A percentile compares a stretch with the other conserved stretches of the same genome.
Conservation (phyloP, 2,888 invertebrate species). For the Pristionchus mayeri region DNA sequence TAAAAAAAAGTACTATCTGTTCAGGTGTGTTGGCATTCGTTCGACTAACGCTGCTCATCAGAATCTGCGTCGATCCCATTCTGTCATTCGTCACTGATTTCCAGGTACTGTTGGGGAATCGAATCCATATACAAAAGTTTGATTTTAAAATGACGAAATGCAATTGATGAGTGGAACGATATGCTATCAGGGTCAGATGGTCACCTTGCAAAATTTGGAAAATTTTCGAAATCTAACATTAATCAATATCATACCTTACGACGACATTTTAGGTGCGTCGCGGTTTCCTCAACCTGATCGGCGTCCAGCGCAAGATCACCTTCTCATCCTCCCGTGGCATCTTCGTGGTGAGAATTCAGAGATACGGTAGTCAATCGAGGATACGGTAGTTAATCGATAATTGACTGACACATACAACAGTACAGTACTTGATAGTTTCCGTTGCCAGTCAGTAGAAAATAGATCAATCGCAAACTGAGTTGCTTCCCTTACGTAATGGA, state of each 20-base stretch:
- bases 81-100: constrained; percentile 71
- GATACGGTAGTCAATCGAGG: not conserved
- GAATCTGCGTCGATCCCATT: constrained; percentile 72
- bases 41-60: constrained; percentile 60
- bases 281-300: constrained; percentile 51
- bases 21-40: constrained; percentile 57
- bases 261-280: constrained; percentile 53
- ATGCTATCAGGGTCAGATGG: too few species aligned
- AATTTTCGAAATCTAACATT: too few species aligned
- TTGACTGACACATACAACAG: too few species aligned
- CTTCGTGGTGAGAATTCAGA: constrained; percentile 12
- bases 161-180: too few species aligned
- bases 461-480: too few species aligned
- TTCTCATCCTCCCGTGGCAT: constrained; percentile 50
- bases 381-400: not conserved
- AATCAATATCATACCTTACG: too few species aligned
- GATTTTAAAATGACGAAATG: too few species aligned
- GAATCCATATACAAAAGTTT: too few species aligned
- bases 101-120: constrained; percentile 57
- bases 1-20: too few species aligned
- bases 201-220: too few species aligned
- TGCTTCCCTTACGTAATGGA: too few species aligned
- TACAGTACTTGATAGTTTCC: not conserved
- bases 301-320: constrained; percentile 50
- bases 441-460: not conserved